Evolutionary conservation across 2,888 invertebrate species (phyloP), one percentile per base, ranked within the genome.

Genomic region (Stramonita haemastoma): DNA sequence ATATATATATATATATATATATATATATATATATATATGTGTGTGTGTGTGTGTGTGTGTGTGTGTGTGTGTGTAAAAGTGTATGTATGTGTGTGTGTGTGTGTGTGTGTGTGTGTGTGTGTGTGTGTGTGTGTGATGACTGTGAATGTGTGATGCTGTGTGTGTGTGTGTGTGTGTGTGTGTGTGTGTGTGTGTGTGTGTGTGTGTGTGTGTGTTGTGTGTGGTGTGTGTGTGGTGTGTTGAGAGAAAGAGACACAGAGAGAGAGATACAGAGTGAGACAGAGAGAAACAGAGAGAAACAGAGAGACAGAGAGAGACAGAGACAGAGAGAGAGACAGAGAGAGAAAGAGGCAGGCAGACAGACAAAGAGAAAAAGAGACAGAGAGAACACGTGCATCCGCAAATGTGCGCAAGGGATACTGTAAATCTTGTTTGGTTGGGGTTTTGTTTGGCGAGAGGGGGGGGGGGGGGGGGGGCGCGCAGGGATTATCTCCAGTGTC

Each of bases 31-130:
- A 32, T 79, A 19, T 79, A 32, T 79, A 32, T 79, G 79, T 79
- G 79, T 79, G 79, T 79, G 79, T 79, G 79, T 79, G 34, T 79
- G 34, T 34, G 79, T 79, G 34, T 79, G 79, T 79, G 79, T 34
- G 79, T 32, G 79, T 34, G 79, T 79, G 79, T 34, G 34, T 79
- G 79, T 34, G 79, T 79, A 34, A 34, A 13, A 17, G 79, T 79
- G 34, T 34, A 34, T 79, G 34, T 34, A 32, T 34, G 79, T 34
- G 79, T 34, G 17, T 34, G 79, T 34, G 34, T 11, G 34, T 32
- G 34, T 11, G 79, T 79, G 79, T 73, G 34, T 79, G 79, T 79
- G 34, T 79, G 79, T 34, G 79, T 73, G n/a, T 73, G 73, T 73
- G 22, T 22, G 15, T 6, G 73, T 73, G 73, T 73, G 22, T 73